Conservation (phyloP, 2,113 vertebrate species). For the Pipa parva region DNA sequence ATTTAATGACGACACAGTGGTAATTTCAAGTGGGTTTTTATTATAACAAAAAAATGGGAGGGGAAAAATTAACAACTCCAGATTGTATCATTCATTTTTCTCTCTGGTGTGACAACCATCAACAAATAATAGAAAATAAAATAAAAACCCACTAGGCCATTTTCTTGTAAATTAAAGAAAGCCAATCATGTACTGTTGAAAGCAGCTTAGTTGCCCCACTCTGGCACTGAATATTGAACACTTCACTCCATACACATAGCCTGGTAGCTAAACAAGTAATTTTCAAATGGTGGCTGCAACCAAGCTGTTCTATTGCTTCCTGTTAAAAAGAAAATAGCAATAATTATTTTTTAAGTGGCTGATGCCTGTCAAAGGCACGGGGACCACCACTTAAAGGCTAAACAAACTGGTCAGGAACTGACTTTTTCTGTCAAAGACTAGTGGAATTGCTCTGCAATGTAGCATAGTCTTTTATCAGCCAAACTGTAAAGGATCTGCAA, state of each 20-base stretch:
- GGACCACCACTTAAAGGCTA: neutral
- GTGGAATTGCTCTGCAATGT: neutral
- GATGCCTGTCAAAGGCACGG: neutral
- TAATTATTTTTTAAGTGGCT: neutral
- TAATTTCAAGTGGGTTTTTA: constrained; percentile 76
- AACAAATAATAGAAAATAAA: constrained; percentile 5
- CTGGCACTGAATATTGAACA: neutral
- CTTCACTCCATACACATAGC: neutral
- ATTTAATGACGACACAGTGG: too few relatives aligned
- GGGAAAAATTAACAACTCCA: constrained; percentile 44
- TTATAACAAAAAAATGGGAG: constrained; percentile 61
- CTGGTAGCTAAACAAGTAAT: neutral
- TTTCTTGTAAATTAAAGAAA: constrained; percentile 49
- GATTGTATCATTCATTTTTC: constrained; percentile 59
- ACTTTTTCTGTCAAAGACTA: neutral
- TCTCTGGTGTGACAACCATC: constrained; percentile 36
- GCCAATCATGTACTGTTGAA: constrained; percentile 54
- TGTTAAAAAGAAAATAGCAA: constrained; percentile 18
- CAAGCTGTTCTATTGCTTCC: neutral
- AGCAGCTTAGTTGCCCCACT: constrained; percentile 12
- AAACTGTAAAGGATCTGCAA: neutral
- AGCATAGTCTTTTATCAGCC: neutral
- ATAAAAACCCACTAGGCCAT: constrained; percentile 62
- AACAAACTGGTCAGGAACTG: neutral
- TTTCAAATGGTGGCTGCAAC: neutral